phyloP scores from a whole-genome alignment of 2,888 invertebrate species.

The Ormyrus pomaceus region DNA sequence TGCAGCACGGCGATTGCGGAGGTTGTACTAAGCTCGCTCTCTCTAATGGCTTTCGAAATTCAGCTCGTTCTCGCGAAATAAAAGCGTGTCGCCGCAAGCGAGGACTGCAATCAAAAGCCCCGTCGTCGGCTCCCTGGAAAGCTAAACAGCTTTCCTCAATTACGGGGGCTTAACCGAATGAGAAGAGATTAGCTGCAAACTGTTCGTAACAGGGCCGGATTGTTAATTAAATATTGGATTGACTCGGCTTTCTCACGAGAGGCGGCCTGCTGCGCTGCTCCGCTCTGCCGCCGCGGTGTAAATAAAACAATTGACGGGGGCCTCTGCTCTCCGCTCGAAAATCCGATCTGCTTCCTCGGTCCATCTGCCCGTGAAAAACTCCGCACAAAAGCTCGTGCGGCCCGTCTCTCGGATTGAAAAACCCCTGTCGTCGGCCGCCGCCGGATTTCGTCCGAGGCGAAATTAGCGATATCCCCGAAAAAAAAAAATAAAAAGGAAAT shows the following conservation, averaged over 20 bases:
- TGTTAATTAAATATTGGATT: not conserved
- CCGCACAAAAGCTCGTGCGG: too few species aligned
- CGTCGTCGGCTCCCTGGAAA: not conserved
- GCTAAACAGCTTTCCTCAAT: slow-evolving; percentile 18
- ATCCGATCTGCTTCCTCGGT: too few species aligned
- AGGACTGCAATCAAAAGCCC: not conserved
- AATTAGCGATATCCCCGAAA: too few species aligned
- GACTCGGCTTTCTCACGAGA: not conserved
- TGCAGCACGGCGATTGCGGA: slow-evolving; percentile 7
- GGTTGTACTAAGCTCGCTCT: slow-evolving; percentile 31
- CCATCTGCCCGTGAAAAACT: too few species aligned
- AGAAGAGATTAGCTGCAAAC: not conserved
- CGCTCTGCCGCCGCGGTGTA: too few species aligned
- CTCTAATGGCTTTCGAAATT: slow-evolving; percentile 26
- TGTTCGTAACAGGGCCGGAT: not conserved
- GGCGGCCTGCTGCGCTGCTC: too few species aligned
- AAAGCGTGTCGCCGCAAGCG: not conserved
- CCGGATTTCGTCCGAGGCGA: too few species aligned
- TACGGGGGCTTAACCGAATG: not conserved
- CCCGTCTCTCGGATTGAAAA: too few species aligned
- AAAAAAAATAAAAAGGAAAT: too few species aligned
- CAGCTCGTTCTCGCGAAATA: not conserved
- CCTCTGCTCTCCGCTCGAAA: too few species aligned
- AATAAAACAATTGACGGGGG: too few species aligned
- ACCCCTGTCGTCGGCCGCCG: too few species aligned